Evolutionary conservation across 2,113 vertebrate genomes (phyloP).

Genomic region (Poicephalus gulielmi): DNA sequence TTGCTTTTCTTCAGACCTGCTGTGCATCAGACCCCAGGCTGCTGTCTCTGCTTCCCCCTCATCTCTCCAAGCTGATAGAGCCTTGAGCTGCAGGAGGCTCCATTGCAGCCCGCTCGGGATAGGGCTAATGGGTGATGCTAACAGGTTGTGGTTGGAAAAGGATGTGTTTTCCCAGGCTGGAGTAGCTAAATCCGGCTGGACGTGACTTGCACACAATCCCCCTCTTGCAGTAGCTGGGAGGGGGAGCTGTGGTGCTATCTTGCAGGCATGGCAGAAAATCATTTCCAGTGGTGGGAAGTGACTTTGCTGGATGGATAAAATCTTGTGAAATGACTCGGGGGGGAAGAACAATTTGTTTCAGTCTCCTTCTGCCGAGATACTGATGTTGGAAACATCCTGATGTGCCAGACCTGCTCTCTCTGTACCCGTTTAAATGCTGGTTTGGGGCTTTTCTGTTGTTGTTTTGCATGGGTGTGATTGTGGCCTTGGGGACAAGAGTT

Average conservation of each 20-base stretch:
- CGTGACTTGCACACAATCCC: background rate
- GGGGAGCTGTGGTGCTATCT: background rate
- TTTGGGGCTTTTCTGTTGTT: background rate
- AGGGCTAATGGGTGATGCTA: background rate
- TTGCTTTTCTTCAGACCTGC: background rate
- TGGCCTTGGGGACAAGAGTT: background rate
- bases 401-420: background rate
- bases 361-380: background rate
- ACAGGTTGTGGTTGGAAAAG: background rate
- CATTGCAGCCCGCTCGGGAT: background rate
- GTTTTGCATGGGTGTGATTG: background rate
- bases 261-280: conserved; percentile 41
- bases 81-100: background rate
- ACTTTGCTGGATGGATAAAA: conserved; percentile 48
- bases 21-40: background rate
- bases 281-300: background rate
- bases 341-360: conserved; percentile 37
- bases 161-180: background rate
- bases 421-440: background rate
- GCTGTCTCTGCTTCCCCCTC: background rate
- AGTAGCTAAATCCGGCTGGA: background rate
- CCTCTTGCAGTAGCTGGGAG: background rate
- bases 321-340: conserved; percentile 17
- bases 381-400: background rate
- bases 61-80: background rate